Evolutionary conservation across 2,888 invertebrate species (phyloP).

Genomic region (Margaritifera margaritifera): DNA sequence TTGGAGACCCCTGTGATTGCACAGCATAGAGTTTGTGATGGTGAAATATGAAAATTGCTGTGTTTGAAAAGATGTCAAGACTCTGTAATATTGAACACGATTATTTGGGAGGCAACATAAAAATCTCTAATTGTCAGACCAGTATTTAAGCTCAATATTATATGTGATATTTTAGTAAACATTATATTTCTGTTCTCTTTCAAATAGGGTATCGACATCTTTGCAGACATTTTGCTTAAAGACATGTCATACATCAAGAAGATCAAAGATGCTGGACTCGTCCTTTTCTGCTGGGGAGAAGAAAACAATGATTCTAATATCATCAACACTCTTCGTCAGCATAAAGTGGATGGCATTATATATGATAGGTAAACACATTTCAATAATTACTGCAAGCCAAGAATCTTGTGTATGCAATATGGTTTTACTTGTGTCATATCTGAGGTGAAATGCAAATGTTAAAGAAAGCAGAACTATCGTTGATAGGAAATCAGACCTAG

Average conservation of each 20-base stretch:
- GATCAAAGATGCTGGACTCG: constrained; percentile 85
- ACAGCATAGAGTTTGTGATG: too few relatives aligned
- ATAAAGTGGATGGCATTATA: constrained; percentile 95
- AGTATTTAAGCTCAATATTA: neutral
- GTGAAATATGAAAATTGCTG: too few relatives aligned
- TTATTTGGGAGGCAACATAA: neutral
- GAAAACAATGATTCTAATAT: constrained; percentile 92
- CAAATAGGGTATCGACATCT: constrained; percentile 56
- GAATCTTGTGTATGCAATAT: neutral
- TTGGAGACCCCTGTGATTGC: too few relatives aligned
- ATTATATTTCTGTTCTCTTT: neutral
- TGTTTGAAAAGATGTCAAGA: too few relatives aligned
- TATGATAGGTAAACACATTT: constrained; percentile 85
- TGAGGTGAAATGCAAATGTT: too few relatives aligned
- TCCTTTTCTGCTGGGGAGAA: constrained; percentile 98
- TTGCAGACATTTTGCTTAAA: constrained; percentile 54
- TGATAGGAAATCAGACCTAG: too few relatives aligned
- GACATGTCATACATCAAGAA: constrained; percentile 61
- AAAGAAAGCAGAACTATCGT: too few relatives aligned
- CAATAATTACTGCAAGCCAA: neutral
- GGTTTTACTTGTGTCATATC: neutral
- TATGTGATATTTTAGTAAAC: neutral
- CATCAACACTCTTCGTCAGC: constrained; percentile 87
- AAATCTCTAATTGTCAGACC: neutral
- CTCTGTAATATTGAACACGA: neutral